Evolutionary conservation across 2,113 vertebrate species (phyloP).

Genomic region (Bos javanicus): DNA sequence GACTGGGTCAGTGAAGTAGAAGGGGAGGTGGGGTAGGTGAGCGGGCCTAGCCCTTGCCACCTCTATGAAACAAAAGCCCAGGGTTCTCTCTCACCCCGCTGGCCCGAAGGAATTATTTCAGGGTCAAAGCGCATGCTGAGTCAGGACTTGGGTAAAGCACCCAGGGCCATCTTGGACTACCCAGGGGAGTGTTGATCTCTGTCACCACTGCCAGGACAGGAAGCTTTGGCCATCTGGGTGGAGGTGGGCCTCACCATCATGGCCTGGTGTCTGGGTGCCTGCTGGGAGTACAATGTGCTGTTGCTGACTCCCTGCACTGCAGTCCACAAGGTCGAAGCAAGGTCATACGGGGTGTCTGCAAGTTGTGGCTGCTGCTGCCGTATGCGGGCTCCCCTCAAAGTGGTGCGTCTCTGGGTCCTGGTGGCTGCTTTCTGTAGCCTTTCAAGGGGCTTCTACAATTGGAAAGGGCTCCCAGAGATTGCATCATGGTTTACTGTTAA

Average conservation of each 20-base stretch:
- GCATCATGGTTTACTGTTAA: background rate
- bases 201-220: background rate
- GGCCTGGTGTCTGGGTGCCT: background rate
- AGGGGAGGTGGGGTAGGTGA: background rate
- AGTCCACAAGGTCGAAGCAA: background rate
- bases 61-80: too few species aligned
- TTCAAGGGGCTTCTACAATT: background rate
- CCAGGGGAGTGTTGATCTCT: rapidly evolving
- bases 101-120: background rate
- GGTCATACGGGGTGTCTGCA: background rate
- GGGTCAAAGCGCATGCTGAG: background rate
- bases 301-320: background rate
- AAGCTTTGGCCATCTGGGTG: background rate
- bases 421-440: background rate
- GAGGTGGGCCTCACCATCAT: background rate
- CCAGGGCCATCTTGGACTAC: background rate
- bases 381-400: background rate
- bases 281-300: background rate
- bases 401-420: background rate
- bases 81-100: rapidly evolving
- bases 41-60: background rate
- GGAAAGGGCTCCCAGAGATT: background rate
- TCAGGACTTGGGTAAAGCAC: background rate
- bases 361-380: background rate
- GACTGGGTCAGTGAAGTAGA: background rate